phyloP scores from a whole-genome alignment of 2,113 vertebrate species.

The Gymnarchus niloticus region DNA sequence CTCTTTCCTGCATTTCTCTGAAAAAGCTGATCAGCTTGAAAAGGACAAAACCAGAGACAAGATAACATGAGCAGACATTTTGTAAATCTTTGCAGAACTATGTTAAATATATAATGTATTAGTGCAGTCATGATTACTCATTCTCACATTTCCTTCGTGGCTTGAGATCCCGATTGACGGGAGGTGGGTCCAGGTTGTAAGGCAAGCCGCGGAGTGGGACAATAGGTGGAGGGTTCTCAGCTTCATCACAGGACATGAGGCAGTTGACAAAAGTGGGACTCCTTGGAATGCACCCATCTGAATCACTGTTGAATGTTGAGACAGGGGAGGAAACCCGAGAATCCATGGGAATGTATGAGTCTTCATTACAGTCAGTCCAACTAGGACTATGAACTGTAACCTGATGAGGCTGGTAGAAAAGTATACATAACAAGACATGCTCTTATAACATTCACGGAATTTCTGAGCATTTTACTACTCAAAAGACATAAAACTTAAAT shows the following conservation, averaged over 20 bases:
- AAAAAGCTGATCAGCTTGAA: neutral
- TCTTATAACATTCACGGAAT: too few relatives aligned
- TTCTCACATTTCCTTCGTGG: conserved; percentile 81
- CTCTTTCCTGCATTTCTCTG: neutral
- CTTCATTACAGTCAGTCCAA: conserved; percentile 51
- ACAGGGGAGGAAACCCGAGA: conserved; percentile 58
- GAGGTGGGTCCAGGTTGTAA: conserved; percentile 75
- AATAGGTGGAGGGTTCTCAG: conserved; percentile 58
- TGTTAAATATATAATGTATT: neutral
- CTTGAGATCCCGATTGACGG: conserved; percentile 89
- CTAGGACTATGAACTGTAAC: conserved; percentile 51
- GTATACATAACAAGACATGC: too few relatives aligned
- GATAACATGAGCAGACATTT: neutral
- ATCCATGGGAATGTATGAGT: conserved; percentile 83
- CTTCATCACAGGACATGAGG: conserved; percentile 44
- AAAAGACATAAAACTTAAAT: too few relatives aligned
- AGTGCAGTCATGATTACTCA: neutral
- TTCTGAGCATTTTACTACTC: too few relatives aligned
- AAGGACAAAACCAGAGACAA: neutral
- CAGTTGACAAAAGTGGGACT: conserved; percentile 61
- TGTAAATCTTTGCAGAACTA: neutral
- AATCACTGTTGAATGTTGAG: conserved; percentile 41
- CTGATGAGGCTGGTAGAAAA: conserved; percentile 55
- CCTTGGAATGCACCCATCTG: conserved; percentile 90
- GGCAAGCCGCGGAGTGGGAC: conserved; percentile 57